Percentiles rank a stretch among this genome's conserved stretches.
phyloP scores from a whole-genome alignment of 2,888 invertebrate genomes.

The Rhimphoctona megacephalus region DNA sequence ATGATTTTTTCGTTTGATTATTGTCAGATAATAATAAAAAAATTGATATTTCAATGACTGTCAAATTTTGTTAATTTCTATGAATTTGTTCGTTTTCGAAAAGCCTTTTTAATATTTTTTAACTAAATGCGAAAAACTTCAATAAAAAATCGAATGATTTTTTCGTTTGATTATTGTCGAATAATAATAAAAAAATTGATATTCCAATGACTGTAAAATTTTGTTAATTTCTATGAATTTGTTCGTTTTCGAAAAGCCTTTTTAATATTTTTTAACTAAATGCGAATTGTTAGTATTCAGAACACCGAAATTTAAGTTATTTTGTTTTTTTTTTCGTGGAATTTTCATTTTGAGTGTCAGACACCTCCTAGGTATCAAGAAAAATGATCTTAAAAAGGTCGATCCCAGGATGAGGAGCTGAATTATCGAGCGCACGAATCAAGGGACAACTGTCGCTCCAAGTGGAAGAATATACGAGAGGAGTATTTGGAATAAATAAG shows the following conservation, averaged over 20 bases:
- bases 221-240: too few species aligned
- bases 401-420: not conserved
- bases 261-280: too few species aligned
- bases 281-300: not conserved
- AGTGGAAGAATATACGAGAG: slow-evolving; percentile 36
- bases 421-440: not conserved
- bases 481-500: slow-evolving; percentile 42
- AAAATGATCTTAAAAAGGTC: not conserved
- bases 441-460: slow-evolving; percentile 48
- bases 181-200: too few species aligned
- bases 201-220: too few species aligned
- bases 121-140: not conserved
- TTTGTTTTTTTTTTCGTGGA: not conserved
- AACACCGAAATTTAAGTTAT: not conserved
- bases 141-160: too few species aligned
- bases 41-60: too few species aligned
- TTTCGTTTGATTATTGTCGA: too few species aligned
- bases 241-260: not conserved
- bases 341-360: not conserved
- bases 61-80: too few species aligned
- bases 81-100: too few species aligned
- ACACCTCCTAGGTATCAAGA: not conserved
- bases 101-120: too few species aligned
- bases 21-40: too few species aligned
- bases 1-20: too few species aligned